A percentile compares a stretch with the other conserved stretches of the same genome.
Conservation (phyloP, 2,113 vertebrate species). For the Camelus dromedarius region DNA sequence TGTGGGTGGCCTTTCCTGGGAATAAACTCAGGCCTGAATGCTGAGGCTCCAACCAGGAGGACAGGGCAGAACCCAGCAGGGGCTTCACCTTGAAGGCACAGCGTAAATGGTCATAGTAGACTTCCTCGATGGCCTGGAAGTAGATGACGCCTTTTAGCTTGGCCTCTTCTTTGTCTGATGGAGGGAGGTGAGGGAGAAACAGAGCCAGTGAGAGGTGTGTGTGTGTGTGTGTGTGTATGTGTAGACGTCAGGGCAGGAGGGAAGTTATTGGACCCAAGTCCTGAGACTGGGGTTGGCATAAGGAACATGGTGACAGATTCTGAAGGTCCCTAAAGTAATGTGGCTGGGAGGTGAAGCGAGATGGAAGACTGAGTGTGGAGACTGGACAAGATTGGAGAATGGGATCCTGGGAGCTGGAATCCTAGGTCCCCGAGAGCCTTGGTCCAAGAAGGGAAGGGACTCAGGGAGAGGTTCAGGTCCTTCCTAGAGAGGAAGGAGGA, state of each 20-base stretch:
- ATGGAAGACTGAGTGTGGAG: not conserved
- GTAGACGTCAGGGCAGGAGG: no score
- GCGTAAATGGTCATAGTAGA: constrained; percentile 95
- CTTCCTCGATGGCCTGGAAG: constrained; percentile 96
- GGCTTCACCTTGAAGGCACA: constrained; percentile 90
- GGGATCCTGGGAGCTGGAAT: not conserved
- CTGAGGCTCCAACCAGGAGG: not conserved
- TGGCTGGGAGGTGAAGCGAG: not conserved
- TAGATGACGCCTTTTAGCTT: constrained; percentile 97
- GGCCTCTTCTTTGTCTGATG: constrained; percentile 93
- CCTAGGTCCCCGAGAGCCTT: not conserved
- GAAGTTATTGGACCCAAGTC: not conserved
- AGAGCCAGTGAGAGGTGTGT: not conserved
- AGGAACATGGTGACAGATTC: not conserved
- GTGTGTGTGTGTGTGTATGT: no score
- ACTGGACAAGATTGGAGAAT: not conserved
- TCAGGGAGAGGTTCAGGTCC: not conserved
- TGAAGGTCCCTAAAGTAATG: not conserved
- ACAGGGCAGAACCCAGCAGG: not conserved
- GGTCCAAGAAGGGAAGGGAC: not conserved
- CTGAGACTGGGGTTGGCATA: not conserved
- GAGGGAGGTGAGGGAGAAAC: not conserved
- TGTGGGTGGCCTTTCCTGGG: not conserved
- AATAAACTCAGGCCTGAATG: not conserved
- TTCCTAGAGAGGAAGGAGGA: not conserved